These are phyloP conservation scores for Ispidina picta DNA, from an alignment of 2,797 vertebrate genomes.

Conservation along the genomic window DNA sequence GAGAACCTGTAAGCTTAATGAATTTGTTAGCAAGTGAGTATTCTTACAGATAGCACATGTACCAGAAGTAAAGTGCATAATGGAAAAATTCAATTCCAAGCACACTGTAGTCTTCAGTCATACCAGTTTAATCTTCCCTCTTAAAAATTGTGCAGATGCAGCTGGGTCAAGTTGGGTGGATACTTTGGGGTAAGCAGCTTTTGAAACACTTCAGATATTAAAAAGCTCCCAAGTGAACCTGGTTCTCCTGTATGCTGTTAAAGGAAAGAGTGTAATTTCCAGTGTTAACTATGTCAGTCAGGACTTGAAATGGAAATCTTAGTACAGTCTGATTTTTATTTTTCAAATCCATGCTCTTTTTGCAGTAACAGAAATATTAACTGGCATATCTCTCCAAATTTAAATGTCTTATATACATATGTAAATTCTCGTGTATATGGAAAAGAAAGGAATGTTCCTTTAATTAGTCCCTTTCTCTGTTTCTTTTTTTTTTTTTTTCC, in stretches of 20 bases:
- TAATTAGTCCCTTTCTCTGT: background rate
- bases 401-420: conserved; percentile 47
- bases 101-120: background rate
- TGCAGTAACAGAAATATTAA: conserved; percentile 6
- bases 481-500: background rate
- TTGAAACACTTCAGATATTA: background rate
- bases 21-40: background rate
- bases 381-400: background rate
- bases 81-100: background rate
- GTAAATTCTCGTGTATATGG: background rate
- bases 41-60: accelerated
- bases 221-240: background rate
- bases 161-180: background rate
- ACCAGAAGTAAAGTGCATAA: background rate
- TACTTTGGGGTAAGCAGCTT: background rate
- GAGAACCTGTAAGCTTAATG: background rate
- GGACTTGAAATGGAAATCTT: background rate
- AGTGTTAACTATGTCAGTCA: background rate
- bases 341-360: background rate
- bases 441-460: conserved; percentile 34
- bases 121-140: background rate
- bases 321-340: background rate
- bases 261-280: background rate
- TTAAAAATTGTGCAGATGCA: background rate
- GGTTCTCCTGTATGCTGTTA: background rate